Evolutionary conservation across 1,140 invertebrate species (phyloP).

Genomic region (Harlomillsia oculata): DNA sequence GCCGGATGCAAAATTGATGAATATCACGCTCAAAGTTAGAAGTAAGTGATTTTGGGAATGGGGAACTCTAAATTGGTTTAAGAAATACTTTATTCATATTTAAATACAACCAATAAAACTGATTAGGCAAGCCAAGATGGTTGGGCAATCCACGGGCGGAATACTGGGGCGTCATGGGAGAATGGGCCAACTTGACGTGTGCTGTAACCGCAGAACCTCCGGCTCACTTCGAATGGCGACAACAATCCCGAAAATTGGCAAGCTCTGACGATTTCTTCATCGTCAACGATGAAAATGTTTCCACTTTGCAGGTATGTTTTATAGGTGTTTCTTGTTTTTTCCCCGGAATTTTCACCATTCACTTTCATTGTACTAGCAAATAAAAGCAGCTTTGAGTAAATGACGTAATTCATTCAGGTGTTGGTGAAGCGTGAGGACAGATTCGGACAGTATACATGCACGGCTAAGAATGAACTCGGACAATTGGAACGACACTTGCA

Average conservation of each 20-base stretch:
- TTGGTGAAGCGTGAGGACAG: slow-evolving; percentile 19
- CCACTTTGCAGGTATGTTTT: slow-evolving; percentile 32
- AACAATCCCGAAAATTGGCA: slow-evolving; percentile 3
- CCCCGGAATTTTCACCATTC: too few species aligned
- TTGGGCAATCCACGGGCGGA: slow-evolving; percentile 2
- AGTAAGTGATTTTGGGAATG: too few species aligned
- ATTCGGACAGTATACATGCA: slow-evolving; percentile 30
- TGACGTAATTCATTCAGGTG: slow-evolving; percentile 24
- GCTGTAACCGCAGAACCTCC: slow-evolving; percentile 30
- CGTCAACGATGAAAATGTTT: slow-evolving; percentile 26
- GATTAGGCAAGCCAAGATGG: slow-evolving; percentile 18
- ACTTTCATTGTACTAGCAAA: too few species aligned
- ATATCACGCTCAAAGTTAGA: slow-evolving; percentile 33
- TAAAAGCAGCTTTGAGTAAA: too few species aligned
- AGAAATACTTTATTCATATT: background rate
- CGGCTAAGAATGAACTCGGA: slow-evolving; percentile 31
- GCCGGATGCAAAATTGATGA: slow-evolving; percentile 29
- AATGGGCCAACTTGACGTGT: slow-evolving; percentile 35
- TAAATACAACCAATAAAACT: background rate
- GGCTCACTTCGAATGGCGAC: slow-evolving; percentile 27
- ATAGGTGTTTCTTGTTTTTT: too few species aligned
- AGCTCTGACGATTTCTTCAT: slow-evolving; percentile 26
- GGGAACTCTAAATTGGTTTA: background rate
- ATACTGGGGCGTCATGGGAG: slow-evolving; percentile 30
- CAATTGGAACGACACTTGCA: slow-evolving; percentile 9